Conservation (phyloP, 2,113 vertebrate species). For the Origma solitaria region DNA sequence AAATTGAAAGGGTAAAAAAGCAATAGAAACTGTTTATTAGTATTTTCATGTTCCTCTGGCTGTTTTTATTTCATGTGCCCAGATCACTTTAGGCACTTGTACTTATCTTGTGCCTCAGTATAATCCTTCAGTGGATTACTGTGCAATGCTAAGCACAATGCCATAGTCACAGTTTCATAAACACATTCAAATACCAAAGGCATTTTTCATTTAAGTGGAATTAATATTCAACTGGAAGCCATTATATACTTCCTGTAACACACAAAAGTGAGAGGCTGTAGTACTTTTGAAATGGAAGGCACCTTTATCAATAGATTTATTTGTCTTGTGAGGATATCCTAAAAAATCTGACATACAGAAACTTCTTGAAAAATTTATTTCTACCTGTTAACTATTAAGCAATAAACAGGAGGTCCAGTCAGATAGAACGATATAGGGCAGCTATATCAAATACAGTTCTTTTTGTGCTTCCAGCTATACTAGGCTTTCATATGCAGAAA, state of each 20-base stretch:
- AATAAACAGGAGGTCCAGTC: background rate
- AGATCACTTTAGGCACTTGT: conserved; percentile 26
- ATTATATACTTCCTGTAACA: background rate
- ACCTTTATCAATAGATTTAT: background rate
- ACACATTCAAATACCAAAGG: conserved; percentile 30
- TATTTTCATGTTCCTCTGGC: background rate
- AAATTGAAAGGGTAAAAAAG: background rate
- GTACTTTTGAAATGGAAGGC: background rate
- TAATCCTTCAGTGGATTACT: conserved; percentile 35
- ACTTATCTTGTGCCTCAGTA: conserved; percentile 11
- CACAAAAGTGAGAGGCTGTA: background rate
- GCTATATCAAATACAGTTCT: background rate
- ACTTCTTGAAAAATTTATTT: background rate
- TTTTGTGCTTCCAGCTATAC: background rate
- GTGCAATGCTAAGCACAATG: background rate
- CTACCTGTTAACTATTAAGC: background rate
- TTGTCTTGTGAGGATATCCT: background rate
- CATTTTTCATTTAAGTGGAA: conserved; percentile 21
- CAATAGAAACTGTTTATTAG: background rate
- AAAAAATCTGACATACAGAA: background rate
- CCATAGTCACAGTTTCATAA: conserved; percentile 12
- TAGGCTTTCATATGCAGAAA: background rate
- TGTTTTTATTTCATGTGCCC: background rate
- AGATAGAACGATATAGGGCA: background rate
- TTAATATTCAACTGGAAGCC: conserved; percentile 22